phyloP scores from a whole-genome alignment of 2,888 invertebrate species.

The Ichneumoninae sp. region DNA sequence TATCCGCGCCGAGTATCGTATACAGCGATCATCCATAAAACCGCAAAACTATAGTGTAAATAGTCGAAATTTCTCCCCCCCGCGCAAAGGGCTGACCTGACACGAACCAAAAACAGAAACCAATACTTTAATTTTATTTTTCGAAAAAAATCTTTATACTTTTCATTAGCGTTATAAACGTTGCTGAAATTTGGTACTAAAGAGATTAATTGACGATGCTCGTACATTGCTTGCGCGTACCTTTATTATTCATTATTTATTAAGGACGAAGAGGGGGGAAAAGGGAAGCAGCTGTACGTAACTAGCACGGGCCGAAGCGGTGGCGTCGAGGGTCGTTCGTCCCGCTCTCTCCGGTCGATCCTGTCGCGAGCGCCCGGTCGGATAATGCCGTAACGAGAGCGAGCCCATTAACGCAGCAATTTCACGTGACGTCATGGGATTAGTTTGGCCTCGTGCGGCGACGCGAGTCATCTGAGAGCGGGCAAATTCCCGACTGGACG shows the following conservation, averaged over 20 bases:
- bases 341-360: neutral
- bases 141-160: too few species aligned
- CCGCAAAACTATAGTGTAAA: too few species aligned
- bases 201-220: too few species aligned
- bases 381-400: conserved; percentile 26
- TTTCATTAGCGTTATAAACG: too few species aligned
- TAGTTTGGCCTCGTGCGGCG: conserved; percentile 33
- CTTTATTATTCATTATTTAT: neutral
- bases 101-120: too few species aligned
- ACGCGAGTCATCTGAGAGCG: conserved; percentile 5
- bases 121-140: too few species aligned
- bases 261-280: neutral
- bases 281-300: neutral
- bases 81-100: too few species aligned
- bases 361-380: neutral
- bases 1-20: too few species aligned
- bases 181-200: too few species aligned
- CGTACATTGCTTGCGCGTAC: neutral
- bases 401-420: conserved; percentile 48
- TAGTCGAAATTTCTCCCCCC: too few species aligned
- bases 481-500: neutral
- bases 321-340: neutral
- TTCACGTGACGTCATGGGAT: conserved; percentile 34
- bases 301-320: neutral
- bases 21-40: too few species aligned